These are phyloP conservation scores for Neosalanx taihuensis DNA, from an alignment of 2,797 vertebrate species.

Conservation along the genomic window DNA sequence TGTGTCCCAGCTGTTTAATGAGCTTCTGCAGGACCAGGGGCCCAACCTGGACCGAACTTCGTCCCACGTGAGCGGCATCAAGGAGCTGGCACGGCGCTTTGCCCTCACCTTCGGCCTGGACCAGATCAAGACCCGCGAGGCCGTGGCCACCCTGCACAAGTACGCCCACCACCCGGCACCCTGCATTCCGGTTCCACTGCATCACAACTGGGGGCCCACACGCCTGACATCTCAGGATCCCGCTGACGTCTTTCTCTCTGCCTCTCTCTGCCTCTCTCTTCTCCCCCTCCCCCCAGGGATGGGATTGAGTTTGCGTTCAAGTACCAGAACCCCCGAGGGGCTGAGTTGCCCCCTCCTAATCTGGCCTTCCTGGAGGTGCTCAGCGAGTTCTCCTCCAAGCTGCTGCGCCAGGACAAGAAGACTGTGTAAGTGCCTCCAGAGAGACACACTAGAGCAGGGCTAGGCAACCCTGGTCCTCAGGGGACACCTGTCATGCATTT, in stretches of 20 bases:
- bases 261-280: background rate
- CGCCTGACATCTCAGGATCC: background rate
- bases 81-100: constrained; percentile 95
- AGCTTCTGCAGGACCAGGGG: constrained; percentile 96
- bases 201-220: background rate
- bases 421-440: constrained; percentile 88
- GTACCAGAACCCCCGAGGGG: constrained; percentile 94
- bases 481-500: too few species aligned
- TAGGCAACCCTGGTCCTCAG: too few species aligned
- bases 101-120: constrained; percentile 98
- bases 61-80: constrained; percentile 96
- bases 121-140: constrained; percentile 98
- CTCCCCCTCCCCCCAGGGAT: constrained; percentile 76
- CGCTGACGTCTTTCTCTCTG: background rate
- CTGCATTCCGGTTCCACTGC: too few species aligned
- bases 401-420: constrained; percentile 97
- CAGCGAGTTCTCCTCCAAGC: constrained; percentile 98
- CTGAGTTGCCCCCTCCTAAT: constrained; percentile 93
- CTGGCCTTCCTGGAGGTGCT: constrained; percentile 97
- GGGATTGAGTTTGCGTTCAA: constrained; percentile 99
- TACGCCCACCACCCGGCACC: constrained; percentile 63
- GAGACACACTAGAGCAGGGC: background rate
- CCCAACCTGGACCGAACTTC: constrained; percentile 96
- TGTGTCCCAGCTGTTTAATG: constrained; percentile 88
- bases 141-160: constrained; percentile 98